phyloP scores from a whole-genome alignment of 1,140 invertebrate species.

The Bicyclus anynana region DNA sequence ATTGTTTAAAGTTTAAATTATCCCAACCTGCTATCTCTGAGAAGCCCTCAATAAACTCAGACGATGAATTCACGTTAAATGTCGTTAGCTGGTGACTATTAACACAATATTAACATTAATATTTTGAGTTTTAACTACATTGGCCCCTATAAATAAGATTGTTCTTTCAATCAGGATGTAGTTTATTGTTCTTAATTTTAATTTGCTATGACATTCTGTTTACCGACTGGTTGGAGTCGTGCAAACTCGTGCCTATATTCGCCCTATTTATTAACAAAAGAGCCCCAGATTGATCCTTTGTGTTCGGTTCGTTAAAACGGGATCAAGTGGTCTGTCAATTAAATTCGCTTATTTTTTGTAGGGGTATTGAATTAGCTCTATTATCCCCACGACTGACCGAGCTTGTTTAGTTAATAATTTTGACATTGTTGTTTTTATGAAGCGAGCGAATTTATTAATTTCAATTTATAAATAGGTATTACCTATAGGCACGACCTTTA shows the following conservation, averaged over 20 bases:
- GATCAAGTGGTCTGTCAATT: slow-evolving; percentile 28
- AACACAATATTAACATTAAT: no score
- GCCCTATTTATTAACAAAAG: slow-evolving; percentile 13
- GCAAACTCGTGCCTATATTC: slow-evolving; percentile 7
- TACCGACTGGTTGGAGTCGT: neutral
- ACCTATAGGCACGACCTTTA: no score
- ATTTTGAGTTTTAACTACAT: no score
- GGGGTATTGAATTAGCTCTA: slow-evolving; percentile 10
- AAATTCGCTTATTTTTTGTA: slow-evolving; percentile 22
- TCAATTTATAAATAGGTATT: no score
- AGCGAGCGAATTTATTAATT: no score
- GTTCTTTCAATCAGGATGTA: no score
- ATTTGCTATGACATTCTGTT: neutral
- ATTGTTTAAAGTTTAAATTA: no score
- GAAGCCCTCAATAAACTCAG: no score
- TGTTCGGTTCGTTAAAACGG: slow-evolving; percentile 22
- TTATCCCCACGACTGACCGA: neutral
- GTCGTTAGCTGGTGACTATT: no score
- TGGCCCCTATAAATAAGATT: no score
- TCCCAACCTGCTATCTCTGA: no score
- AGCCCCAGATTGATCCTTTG: slow-evolving; percentile 19
- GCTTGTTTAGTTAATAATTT: neutral
- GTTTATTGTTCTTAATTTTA: neutral
- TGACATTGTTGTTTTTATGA: neutral
- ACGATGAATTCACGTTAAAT: no score